Evolutionary conservation across 2,888 invertebrate genomes (phyloP).

Genomic region (Onthophagus sagittarius): DNA sequence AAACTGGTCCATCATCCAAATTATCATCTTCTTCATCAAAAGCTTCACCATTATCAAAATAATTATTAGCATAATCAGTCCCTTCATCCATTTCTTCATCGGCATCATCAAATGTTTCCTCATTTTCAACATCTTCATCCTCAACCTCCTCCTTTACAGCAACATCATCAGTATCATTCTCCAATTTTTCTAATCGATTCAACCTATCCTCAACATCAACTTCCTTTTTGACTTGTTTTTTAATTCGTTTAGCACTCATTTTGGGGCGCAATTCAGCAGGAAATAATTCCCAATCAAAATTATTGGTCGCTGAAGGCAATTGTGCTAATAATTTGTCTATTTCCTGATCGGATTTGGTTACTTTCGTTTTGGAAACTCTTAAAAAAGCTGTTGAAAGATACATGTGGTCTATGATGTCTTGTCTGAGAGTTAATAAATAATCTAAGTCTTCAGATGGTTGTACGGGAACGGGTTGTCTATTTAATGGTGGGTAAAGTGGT

Average conservation of each 20-base stretch:
- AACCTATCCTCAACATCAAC: conserved; percentile 38
- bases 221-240: conserved; percentile 35
- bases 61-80: conserved; percentile 82
- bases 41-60: conserved; percentile 84
- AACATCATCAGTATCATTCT: conserved; percentile 49
- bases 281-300: conserved; percentile 60
- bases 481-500: conserved; percentile 42
- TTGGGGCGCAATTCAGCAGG: conserved; percentile 61
- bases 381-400: conserved; percentile 64
- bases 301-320: conserved; percentile 44
- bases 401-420: conserved; percentile 68
- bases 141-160: conserved; percentile 50
- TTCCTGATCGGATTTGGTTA: conserved; percentile 53
- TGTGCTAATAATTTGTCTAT: conserved; percentile 57
- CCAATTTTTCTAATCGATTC: conserved; percentile 59
- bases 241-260: conserved; percentile 43
- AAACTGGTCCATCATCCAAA: conserved; percentile 78
- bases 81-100: conserved; percentile 88
- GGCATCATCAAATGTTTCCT: conserved; percentile 59
- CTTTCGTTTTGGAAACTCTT: conserved; percentile 50
- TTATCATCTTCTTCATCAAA: conserved; percentile 86
- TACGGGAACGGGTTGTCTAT: conserved; percentile 43
- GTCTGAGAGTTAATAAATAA: conserved; percentile 68
- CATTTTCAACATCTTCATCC: conserved; percentile 48
- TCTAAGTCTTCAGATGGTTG: conserved; percentile 53